Base-by-base conservation (phyloP, 2,113 vertebrate species). In the Heterotilapia buettikoferi region DNA sequence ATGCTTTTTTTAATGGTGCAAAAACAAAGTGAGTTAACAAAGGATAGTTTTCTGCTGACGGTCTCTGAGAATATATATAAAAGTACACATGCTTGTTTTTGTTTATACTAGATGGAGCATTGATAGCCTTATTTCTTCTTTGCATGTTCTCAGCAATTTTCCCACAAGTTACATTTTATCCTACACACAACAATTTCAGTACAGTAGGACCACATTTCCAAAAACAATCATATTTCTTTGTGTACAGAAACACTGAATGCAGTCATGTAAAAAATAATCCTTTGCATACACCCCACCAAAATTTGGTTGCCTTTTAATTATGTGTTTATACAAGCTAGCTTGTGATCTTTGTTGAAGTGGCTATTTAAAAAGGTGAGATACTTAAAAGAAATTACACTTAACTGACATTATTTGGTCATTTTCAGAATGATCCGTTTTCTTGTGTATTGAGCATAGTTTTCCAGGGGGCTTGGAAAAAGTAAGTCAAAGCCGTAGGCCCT, bases 131-230 rank as follows among this genome's bases (percentile, higher is more conserved):
- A 54, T 56, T 52, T 63, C 3, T 63, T 24, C 36, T 84, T 40
- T 50, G 29, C 29, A 24, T 80, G 38, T 78, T 84, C 82, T 84
- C 54, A 47, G 40, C 63, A 78, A 40, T 80, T 90, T 93, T 90
- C 90, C 91, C 88, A 88, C 90, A 89, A n/a, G 52, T 93, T 84
- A 47, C 18, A 54, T 84, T 88, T 92, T 38, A 84, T 89, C 29
- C 54, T 71, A 33, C 50, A 57, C 57, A 61, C 14, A 9, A 43
- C 24, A 52, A 68, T 56, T 83, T 86, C 84, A 90, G 2, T 16
- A 54, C 9, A 31, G 33, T 86, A 40, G 9, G 57, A 50, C 14
- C n/a, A 6, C 38, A 47, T 57, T 82, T 84, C 29, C 78, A 66
- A 86, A 90, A 83, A 40, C 47, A 83, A 19, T 53, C 66, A 40